Evolutionary conservation across 2,888 invertebrate species (phyloP).

Genomic region (Idaea straminata): DNA sequence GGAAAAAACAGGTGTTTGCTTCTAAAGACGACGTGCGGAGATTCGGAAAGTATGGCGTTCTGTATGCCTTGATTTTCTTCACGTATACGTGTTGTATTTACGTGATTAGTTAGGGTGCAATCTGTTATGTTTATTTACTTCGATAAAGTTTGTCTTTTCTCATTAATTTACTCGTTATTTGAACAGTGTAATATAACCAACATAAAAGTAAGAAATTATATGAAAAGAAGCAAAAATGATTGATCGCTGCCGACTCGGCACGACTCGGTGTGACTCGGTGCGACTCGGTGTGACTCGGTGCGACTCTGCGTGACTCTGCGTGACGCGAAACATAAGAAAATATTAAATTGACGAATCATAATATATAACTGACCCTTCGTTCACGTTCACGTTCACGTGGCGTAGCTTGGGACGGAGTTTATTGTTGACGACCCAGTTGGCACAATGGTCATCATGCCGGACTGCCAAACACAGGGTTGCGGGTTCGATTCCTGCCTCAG

Average conservation of each 20-base stretch:
- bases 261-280: background rate
- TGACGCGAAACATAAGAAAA: background rate
- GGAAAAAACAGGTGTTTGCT: background rate
- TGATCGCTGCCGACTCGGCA: conserved; percentile 10
- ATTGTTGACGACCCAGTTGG: no score
- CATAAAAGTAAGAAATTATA: conserved; percentile 6
- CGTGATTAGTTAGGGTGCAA: background rate
- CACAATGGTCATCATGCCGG: no score
- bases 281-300: background rate
- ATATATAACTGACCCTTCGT: background rate
- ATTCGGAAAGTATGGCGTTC: background rate
- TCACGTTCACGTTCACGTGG: background rate
- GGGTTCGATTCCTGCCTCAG: no score
- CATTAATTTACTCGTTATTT: background rate
- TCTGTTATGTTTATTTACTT: background rate
- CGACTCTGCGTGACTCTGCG: no score
- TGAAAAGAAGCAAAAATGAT: conserved; percentile 8
- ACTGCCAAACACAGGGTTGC: no score
- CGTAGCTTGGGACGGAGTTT: no score
- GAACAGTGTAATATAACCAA: background rate
- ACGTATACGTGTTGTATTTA: background rate
- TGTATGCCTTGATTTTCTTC: background rate
- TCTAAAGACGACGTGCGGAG: background rate
- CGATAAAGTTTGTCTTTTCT: background rate
- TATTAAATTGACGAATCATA: conserved; percentile 12